A percentile compares a stretch with the other conserved stretches of the same genome.
Conservation (phyloP, 2,113 vertebrate species). For the Phodopus roborovskii region DNA sequence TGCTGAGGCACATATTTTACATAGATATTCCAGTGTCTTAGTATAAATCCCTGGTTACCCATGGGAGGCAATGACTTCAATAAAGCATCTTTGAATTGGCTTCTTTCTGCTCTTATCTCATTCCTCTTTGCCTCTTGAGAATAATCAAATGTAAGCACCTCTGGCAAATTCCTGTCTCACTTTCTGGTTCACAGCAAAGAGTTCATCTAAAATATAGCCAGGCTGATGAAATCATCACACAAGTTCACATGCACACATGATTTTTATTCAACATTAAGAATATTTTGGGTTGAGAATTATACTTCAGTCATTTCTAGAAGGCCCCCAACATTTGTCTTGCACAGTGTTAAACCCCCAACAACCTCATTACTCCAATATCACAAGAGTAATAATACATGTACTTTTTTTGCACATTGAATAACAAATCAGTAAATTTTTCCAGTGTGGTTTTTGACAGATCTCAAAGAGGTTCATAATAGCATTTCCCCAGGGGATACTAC, state of each 20-base stretch:
- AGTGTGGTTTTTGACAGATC: slow-evolving; percentile 58
- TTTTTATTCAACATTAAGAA: background rate
- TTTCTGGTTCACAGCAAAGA: background rate
- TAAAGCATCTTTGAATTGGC: background rate
- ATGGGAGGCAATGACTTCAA: background rate
- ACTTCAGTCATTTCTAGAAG: background rate
- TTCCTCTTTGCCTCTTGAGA: background rate
- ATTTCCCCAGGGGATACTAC: slow-evolving; percentile 63
- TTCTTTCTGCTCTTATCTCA: background rate
- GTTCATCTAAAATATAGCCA: background rate
- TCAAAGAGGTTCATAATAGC: slow-evolving; percentile 69
- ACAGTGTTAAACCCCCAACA: background rate
- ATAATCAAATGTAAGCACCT: background rate
- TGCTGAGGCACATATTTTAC: background rate
- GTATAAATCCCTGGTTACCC: background rate
- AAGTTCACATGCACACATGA: background rate
- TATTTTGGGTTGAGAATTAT: background rate
- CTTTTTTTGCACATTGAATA: background rate
- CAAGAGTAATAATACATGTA: background rate
- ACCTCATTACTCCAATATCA: background rate
- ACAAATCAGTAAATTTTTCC: slow-evolving; percentile 48
- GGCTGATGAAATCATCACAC: background rate
- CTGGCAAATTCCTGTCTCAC: background rate
- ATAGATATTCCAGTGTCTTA: background rate
- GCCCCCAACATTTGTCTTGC: background rate